These are phyloP conservation scores for Philotrypesis tridentata DNA, from an alignment of 1,140 invertebrate species.

Conservation along the genomic window DNA sequence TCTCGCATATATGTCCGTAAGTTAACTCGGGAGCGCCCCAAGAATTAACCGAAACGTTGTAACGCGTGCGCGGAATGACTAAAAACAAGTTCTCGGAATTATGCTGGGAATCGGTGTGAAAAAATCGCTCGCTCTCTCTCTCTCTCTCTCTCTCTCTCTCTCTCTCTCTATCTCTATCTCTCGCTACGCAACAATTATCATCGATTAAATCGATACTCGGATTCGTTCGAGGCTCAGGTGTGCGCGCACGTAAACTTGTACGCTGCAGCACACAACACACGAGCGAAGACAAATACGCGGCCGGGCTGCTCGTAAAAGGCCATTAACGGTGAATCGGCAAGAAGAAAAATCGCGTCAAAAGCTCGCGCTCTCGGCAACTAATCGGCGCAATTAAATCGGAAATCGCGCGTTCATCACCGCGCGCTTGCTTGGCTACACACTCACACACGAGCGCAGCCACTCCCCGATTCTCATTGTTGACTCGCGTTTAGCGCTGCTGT, in stretches of 20 bases:
- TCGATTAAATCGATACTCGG: not conserved
- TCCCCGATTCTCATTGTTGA: constrained; percentile 25
- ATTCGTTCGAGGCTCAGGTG: too few relatives aligned
- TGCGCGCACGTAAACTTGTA: not conserved
- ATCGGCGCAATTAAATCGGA: constrained; percentile 22
- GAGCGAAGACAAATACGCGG: not conserved
- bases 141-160: too few relatives aligned
- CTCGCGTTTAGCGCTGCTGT: not conserved
- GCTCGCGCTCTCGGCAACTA: not conserved
- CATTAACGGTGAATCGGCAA: constrained; percentile 13
- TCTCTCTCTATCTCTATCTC: too few relatives aligned
- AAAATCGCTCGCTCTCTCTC: not conserved
- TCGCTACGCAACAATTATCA: not conserved
- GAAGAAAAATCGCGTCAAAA: constrained; percentile 7
- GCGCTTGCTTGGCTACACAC: not conserved
- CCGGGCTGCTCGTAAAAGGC: not conserved
- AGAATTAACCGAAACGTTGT: not conserved
- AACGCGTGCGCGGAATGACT: not conserved
- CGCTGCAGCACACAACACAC: not conserved
- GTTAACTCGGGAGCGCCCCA: not conserved
- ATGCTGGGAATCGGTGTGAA: not conserved
- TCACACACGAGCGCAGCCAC: not conserved
- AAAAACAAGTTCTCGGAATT: not conserved
- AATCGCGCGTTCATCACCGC: constrained; percentile 15
- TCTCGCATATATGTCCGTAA: not conserved